Percentiles rank a stretch among this genome's conserved stretches.
Evolutionary conservation across 2,888 invertebrate species (phyloP).

Genomic region (Clitarchus hookeri): DNA sequence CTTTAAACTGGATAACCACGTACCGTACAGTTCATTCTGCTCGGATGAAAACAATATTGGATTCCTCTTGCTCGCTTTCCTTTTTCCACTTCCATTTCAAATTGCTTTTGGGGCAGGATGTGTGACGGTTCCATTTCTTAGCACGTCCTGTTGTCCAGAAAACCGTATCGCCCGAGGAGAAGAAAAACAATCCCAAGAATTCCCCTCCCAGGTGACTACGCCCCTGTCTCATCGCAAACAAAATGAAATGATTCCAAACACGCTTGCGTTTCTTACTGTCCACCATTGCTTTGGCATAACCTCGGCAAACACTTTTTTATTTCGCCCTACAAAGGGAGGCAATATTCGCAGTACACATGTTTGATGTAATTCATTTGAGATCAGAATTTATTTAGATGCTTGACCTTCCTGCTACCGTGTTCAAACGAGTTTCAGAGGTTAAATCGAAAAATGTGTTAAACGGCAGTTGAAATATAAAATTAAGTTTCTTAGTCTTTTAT

Average conservation of each 20-base stretch:
- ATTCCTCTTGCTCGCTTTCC: background rate
- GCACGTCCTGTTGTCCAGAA: conserved; percentile 14
- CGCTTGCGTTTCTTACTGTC: background rate
- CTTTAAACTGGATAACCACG: background rate
- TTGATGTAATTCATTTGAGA: no score
- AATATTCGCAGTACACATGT: no score
- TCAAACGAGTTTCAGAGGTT: no score
- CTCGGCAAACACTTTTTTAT: background rate
- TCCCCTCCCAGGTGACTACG: conserved; percentile 14
- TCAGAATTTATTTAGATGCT: background rate
- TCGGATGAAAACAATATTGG: conserved; percentile 14
- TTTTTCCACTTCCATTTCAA: conserved; percentile 9
- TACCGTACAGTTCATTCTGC: background rate
- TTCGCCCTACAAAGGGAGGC: no score
- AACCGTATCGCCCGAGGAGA: background rate
- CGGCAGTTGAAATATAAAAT: no score
- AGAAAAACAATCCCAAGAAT: background rate
- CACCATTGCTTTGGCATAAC: background rate
- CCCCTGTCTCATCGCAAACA: background rate
- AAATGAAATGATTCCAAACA: conserved; percentile 14
- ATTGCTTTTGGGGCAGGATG: conserved; percentile 11
- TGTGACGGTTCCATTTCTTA: conserved; percentile 4
- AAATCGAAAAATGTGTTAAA: no score
- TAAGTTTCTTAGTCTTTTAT: no score
- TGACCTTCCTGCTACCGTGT: no score